These are phyloP conservation scores for Campoletis sonorensis DNA, from an alignment of 1,140 invertebrate genomes.

Conservation along the genomic window DNA sequence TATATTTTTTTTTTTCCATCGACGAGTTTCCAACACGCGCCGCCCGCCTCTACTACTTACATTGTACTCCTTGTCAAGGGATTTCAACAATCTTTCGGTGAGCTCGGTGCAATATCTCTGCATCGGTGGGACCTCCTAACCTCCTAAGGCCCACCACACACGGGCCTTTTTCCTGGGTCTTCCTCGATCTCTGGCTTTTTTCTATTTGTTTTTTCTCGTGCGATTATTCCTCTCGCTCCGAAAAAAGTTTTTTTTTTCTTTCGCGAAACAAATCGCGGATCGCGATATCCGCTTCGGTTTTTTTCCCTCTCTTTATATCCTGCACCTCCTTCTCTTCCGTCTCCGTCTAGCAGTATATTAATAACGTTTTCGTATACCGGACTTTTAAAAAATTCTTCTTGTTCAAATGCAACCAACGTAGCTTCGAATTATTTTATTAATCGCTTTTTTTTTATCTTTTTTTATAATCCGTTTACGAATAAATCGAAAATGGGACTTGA, in stretches of 20 bases:
- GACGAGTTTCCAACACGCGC: neutral
- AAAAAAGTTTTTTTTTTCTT: neutral
- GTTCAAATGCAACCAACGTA: conserved; percentile 2
- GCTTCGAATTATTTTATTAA: neutral
- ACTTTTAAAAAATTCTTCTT: conserved; percentile 1
- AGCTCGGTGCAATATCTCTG: conserved; percentile 81
- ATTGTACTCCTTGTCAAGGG: conserved; percentile 83
- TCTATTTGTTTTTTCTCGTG: conserved; percentile 18
- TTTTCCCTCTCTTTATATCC: conserved; percentile 4
- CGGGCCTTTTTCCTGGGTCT: conserved; percentile 56
- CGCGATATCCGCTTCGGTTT: conserved; percentile 29
- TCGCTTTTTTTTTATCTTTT: too few relatives aligned
- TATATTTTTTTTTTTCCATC: conserved; percentile 31
- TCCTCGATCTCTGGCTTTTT: conserved; percentile 3
- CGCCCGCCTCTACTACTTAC: conserved; percentile 75
- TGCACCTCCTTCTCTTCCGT: neutral
- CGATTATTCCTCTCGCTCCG: neutral
- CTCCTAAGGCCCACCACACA: conserved; percentile 42
- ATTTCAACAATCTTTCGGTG: conserved; percentile 81
- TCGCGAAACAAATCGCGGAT: conserved; percentile 4
- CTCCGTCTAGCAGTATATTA: conserved; percentile 35
- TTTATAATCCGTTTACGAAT: conserved; percentile 19
- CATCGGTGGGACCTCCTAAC: conserved; percentile 74
- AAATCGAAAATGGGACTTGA: conserved; percentile 9
- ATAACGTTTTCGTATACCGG: conserved; percentile 39